Base-by-base conservation (phyloP, 2,888 invertebrate genomes). In the Agonopterix heracliana region DNA sequence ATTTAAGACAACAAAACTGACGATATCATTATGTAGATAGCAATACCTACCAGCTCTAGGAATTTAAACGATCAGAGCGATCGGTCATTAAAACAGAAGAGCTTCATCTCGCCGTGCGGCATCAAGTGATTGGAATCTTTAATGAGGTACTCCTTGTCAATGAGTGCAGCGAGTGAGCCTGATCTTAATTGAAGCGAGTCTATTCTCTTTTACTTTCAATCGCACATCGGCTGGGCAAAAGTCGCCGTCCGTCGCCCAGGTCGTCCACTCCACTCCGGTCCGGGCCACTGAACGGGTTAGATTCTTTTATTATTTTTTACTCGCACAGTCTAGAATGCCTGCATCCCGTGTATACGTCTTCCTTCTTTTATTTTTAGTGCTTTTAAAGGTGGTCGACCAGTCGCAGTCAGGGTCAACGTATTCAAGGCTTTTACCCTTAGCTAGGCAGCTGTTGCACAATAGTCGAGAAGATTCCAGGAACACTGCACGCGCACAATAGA, bases 361-460 rank as follows among this genome's bases (percentile, higher is more conserved):
- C 70, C 72, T 77, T 79, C 74, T 75, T 85, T 86, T 83, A 82
- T 82, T 86, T 86, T 84, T 82, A 78, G 73, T 81, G 73, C 64
- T 68, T 64, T 71, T 68, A 79, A 80, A 81, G 79, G 78, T 78
- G 74, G 75, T 78, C 78, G 78, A 73, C 77, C 75, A 78, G 74
- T 71, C 65, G 64, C 56, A 59, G 71, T 64, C 55, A 72, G 75
- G 81, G 81, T 86, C 84, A 84, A 84, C 61, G 86, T 68, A 76
- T 81, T 69, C 73, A 57, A 81, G 85, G 81, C 74, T 78, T 78
- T 82, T 84, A 81, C 79, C 83, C 78, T 71, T 65, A 61, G 56
- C 62, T 61, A 63, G 57, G 82, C 84, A 83, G 81, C 76, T 84
- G 85, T 85, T 85, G 85, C 83, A 85, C 86, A 86, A 86, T 83